A percentile compares a stretch with the other conserved stretches of the same genome.
These are phyloP conservation scores for Prosopocoilus inquinatus DNA, from an alignment of 2,888 invertebrate species.

Conservation along the genomic window DNA sequence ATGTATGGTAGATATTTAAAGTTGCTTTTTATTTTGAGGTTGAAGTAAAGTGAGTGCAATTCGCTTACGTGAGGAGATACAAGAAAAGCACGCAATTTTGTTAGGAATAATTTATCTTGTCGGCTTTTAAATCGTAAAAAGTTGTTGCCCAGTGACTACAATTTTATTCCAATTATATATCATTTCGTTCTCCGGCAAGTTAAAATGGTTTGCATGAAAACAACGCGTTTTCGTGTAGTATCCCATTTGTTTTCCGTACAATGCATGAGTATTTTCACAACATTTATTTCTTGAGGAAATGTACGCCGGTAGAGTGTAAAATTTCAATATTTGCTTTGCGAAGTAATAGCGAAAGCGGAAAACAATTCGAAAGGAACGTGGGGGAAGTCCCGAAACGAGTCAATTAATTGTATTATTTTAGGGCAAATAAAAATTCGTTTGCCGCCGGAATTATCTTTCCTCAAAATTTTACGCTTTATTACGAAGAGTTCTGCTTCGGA, in stretches of 20 bases:
- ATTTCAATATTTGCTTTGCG: not conserved
- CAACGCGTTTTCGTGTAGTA: slow-evolving; percentile 2
- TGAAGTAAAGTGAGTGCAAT: too few relatives aligned
- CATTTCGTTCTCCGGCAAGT: not conserved
- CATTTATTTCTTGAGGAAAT: slow-evolving; percentile 3
- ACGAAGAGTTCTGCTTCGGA: too few relatives aligned
- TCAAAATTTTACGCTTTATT: too few relatives aligned
- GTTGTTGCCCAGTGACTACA: not conserved
- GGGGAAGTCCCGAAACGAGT: too few relatives aligned
- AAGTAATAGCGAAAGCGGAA: too few relatives aligned
- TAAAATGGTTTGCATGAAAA: slow-evolving; percentile 1
- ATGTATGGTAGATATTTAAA: too few relatives aligned
- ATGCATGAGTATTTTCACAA: not conserved
- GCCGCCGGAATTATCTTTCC: too few relatives aligned
- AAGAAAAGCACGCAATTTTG: not conserved
- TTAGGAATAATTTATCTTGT: not conserved
- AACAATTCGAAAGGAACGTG: too few relatives aligned
- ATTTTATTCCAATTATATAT: slow-evolving; percentile 3
- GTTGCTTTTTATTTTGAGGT: too few relatives aligned
- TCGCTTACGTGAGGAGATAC: too few relatives aligned
- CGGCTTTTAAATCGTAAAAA: not conserved
- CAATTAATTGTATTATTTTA: too few relatives aligned
- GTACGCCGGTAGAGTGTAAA: not conserved
- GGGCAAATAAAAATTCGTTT: too few relatives aligned
- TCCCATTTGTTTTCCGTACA: not conserved